Percentiles rank a stretch among this genome's conserved stretches.
Conservation (phyloP, 2,888 invertebrate species). For the Cryptus armator region DNA sequence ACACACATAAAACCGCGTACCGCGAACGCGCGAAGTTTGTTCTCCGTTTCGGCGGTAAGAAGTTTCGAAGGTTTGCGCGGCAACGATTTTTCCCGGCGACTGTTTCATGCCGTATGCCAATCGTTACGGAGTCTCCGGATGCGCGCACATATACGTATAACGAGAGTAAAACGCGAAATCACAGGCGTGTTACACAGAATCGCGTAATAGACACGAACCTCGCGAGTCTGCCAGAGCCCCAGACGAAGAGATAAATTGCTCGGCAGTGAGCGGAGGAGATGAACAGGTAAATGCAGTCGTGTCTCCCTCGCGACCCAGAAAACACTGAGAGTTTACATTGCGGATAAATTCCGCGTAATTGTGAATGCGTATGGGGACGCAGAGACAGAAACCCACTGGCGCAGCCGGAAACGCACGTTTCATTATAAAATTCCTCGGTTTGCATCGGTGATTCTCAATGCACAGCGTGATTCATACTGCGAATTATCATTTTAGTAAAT, state of each 20-base stretch:
- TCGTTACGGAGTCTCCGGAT: neutral
- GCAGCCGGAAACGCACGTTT: conserved; percentile 28
- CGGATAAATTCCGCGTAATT: conserved; percentile 6
- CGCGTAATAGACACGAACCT: neutral
- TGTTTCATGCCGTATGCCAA: neutral
- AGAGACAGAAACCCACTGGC: neutral
- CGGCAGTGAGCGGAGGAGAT: conserved; percentile 8
- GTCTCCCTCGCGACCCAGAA: conserved; percentile 39
- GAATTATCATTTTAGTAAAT: neutral
- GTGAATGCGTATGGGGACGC: conserved; percentile 9
- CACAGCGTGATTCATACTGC: conserved; percentile 13
- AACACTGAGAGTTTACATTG: conserved; percentile 17
- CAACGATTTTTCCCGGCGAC: neutral
- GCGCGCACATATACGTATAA: neutral
- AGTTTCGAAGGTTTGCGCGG: neutral
- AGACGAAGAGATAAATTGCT: conserved; percentile 20
- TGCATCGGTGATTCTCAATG: conserved; percentile 20
- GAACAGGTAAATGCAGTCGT: conserved; percentile 14
- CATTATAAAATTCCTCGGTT: conserved; percentile 45
- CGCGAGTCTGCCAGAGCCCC: neutral
- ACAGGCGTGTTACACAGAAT: too few relatives aligned
- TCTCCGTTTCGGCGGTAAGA: too few relatives aligned
- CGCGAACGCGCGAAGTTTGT: neutral
- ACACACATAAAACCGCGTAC: conserved; percentile 5
- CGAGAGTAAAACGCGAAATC: neutral